Conservation (phyloP, 2,888 invertebrate genomes). For the Synergus itoensis region DNA sequence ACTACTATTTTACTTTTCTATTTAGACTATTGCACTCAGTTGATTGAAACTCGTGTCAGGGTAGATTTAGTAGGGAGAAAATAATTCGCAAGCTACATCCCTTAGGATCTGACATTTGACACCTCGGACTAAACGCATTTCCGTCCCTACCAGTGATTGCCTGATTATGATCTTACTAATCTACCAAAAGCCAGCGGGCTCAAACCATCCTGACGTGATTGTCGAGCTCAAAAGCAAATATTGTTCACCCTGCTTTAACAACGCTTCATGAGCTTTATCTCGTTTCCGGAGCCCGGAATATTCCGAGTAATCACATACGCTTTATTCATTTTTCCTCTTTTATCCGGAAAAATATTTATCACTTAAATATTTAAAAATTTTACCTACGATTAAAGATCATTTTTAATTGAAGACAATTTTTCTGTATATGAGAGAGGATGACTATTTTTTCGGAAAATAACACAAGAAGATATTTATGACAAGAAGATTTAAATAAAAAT, state of each 20-base stretch:
- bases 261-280: constrained; percentile 28
- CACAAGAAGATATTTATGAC: neutral
- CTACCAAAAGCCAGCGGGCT: constrained; percentile 54
- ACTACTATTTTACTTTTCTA: too few species aligned
- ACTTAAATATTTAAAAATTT: neutral
- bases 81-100: constrained; percentile 48
- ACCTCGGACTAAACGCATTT: constrained; percentile 60
- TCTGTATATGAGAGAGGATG: too few species aligned
- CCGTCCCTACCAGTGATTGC: constrained; percentile 67
- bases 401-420: too few species aligned
- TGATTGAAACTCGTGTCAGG: constrained; percentile 18
- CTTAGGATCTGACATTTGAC: constrained; percentile 72
- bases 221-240: constrained; percentile 72
- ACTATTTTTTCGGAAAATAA: too few species aligned
- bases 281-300: neutral
- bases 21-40: neutral
- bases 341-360: neutral
- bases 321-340: neutral
- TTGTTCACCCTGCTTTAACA: constrained; percentile 40
- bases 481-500: constrained; percentile 73
- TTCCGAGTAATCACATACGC: neutral
- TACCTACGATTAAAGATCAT: too few species aligned
- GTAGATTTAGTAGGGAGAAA: constrained; percentile 19
- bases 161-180: constrained; percentile 77
- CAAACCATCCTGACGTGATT: constrained; percentile 71